Conservation (phyloP, 1,140 invertebrate genomes). For the Musca domestica region DNA sequence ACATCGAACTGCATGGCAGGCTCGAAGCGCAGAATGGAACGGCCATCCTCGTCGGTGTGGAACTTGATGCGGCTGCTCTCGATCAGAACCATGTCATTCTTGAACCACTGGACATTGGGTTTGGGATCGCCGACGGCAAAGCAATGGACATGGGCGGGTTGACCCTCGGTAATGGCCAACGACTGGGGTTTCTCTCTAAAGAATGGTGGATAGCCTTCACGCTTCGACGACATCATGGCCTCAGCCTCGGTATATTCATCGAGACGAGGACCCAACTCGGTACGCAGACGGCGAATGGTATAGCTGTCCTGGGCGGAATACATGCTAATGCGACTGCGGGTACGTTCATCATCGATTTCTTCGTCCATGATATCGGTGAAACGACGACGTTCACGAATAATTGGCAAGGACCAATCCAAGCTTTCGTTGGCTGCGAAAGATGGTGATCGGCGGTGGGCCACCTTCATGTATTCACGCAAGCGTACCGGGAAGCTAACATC, state of each 20-base stretch:
- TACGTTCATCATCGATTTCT: constrained; percentile 86
- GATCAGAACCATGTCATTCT: constrained; percentile 82
- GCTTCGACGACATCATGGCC: constrained; percentile 75
- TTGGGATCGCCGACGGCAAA: constrained; percentile 86
- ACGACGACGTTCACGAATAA: constrained; percentile 83
- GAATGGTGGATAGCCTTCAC: constrained; percentile 76
- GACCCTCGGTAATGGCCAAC: constrained; percentile 75
- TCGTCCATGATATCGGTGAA: constrained; percentile 96
- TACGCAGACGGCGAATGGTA: constrained; percentile 71
- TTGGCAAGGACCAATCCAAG: constrained; percentile 76
- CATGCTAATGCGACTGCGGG: constrained; percentile 71
- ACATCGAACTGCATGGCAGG: constrained; percentile 77
- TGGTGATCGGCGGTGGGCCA: constrained; percentile 73
- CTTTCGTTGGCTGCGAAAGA: constrained; percentile 66
- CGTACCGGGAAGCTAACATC: constrained; percentile 90
- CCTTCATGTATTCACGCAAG: constrained; percentile 89
- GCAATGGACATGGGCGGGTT: constrained; percentile 76
- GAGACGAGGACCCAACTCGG: constrained; percentile 76
- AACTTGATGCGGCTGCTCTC: constrained; percentile 78
- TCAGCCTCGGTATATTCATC: constrained; percentile 82
- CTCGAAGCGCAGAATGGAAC: constrained; percentile 74
- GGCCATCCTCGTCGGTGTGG: constrained; percentile 70
- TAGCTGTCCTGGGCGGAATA: constrained; percentile 71
- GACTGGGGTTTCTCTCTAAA: constrained; percentile 79
- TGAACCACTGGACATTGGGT: constrained; percentile 94